Evolutionary conservation across 2,797 vertebrate genomes (phyloP).

Genomic region (Macroramphosus scolopax): DNA sequence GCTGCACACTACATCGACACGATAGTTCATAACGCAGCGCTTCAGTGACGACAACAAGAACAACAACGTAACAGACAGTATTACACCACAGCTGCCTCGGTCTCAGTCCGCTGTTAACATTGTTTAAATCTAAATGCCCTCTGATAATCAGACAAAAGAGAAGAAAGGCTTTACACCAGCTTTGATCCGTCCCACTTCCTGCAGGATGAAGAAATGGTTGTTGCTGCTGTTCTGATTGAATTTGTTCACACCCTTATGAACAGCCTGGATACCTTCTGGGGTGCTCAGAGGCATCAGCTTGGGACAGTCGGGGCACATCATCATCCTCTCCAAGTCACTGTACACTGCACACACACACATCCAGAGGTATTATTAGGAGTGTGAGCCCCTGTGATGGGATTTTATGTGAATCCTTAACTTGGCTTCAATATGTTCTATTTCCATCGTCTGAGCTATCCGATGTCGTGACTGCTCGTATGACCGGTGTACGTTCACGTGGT

Average conservation of each 20-base stretch:
- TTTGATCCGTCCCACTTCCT: slow-evolving; percentile 19
- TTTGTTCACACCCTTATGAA: background rate
- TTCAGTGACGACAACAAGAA: no score
- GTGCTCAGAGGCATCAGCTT: rapidly evolving
- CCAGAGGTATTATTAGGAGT: background rate
- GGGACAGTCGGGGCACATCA: slow-evolving; percentile 22
- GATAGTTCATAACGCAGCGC: no score
- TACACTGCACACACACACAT: slow-evolving; percentile 13
- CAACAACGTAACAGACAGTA: no score
- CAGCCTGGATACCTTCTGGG: background rate
- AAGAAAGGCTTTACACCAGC: slow-evolving; percentile 18
- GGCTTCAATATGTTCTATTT: no score
- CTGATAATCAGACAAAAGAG: no score
- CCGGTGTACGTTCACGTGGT: slow-evolving; percentile 15
- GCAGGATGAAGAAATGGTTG: slow-evolving; percentile 10
- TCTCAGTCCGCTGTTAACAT: background rate
- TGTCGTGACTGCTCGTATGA: no score
- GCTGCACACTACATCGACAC: no score
- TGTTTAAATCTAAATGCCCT: no score
- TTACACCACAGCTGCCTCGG: no score
- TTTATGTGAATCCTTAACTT: no score
- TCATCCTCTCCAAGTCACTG: rapidly evolving
- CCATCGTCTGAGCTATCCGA: no score
- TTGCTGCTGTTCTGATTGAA: slow-evolving; percentile 20
- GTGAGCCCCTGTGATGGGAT: no score